These are phyloP conservation scores for Oceanodroma tethys DNA, from an alignment of 2,113 vertebrate genomes.

Conservation along the genomic window DNA sequence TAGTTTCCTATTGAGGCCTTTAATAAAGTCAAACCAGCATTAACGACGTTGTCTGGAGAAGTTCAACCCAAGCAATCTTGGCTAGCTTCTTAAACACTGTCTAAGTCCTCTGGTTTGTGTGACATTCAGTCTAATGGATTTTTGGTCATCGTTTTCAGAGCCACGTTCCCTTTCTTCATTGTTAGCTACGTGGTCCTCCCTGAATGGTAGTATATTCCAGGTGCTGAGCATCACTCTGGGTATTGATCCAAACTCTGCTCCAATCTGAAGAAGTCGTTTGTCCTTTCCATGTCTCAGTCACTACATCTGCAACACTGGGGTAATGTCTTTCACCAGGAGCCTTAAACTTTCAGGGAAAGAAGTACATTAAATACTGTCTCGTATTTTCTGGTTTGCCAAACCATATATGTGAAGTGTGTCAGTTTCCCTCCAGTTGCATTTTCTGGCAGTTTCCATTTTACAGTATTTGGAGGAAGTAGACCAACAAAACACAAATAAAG, in stretches of 20 bases:
- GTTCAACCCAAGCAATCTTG: neutral
- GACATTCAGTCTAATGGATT: neutral
- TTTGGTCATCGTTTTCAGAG: neutral
- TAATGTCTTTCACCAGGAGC: neutral
- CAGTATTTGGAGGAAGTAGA: neutral
- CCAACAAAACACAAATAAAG: neutral
- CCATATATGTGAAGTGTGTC: neutral
- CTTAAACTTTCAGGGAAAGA: neutral
- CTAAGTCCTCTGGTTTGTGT: neutral
- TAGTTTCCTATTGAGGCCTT: neutral
- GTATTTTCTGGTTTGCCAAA: neutral
- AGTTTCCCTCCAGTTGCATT: neutral
- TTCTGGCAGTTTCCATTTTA: neutral
- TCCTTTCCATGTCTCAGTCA: neutral
- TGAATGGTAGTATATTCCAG: neutral
- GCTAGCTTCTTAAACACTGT: neutral
- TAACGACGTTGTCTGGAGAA: neutral
- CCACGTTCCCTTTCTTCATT: neutral
- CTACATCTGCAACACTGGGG: neutral
- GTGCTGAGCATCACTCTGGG: neutral
- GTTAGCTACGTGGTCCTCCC: neutral
- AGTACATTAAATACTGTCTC: neutral
- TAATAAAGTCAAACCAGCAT: neutral
- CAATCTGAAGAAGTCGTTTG: neutral
- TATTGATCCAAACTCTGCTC: neutral